Conservation (phyloP, 2,113 vertebrate species). For the Rattus rattus region DNA sequence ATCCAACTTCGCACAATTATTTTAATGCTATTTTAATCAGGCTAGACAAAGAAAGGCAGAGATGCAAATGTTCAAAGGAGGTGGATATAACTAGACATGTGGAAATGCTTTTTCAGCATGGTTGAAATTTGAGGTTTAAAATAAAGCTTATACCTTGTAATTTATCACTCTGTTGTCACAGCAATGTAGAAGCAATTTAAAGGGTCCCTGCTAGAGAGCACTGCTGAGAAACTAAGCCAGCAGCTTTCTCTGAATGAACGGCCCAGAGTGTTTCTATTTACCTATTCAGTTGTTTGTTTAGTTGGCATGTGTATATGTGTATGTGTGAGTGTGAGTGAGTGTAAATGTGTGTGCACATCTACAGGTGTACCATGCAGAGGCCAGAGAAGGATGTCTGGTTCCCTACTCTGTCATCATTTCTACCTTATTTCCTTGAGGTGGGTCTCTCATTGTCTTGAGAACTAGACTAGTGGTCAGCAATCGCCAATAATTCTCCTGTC, state of each 20-base stretch:
- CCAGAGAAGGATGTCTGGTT: background rate
- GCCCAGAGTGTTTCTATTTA: background rate
- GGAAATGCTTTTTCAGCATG: background rate
- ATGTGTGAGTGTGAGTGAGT: background rate
- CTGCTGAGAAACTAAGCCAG: slow-evolving; percentile 1
- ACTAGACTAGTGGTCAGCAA: background rate
- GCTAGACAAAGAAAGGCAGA: background rate
- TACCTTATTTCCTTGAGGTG: background rate
- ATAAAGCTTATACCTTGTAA: slow-evolving; percentile 11
- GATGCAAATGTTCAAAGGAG: slow-evolving; percentile 8
- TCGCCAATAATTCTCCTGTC: background rate
- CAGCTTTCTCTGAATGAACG: background rate
- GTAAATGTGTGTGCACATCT: background rate
- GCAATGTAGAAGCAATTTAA: background rate
- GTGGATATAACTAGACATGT: background rate
- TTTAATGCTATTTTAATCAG: slow-evolving; percentile 2
- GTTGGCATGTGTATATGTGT: background rate
- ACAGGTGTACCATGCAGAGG: background rate
- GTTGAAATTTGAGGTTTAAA: slow-evolving; percentile 42
- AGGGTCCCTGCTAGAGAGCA: background rate
- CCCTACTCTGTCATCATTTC: background rate
- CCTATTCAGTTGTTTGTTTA: background rate
- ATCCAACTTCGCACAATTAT: background rate
- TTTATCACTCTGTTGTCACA: background rate
- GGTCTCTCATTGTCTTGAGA: background rate